A percentile compares a stretch with the other conserved stretches of the same genome.
These are phyloP conservation scores for Leptinotarsa undecemlineata DNA, from an alignment of 1,140 invertebrate genomes.

Conservation along the genomic window DNA sequence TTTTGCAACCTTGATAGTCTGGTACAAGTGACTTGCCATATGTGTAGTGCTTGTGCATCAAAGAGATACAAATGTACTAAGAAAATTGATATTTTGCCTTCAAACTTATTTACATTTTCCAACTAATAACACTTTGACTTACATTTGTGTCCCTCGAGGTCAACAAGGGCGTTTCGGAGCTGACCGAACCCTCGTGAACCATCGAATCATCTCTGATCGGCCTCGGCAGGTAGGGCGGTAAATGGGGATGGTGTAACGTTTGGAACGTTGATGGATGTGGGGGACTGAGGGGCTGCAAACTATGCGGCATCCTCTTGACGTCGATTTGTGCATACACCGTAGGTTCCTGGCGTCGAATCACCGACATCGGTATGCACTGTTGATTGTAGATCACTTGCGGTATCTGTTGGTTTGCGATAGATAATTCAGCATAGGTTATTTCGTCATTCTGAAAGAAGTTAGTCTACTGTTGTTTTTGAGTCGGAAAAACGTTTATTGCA, in stretches of 20 bases:
- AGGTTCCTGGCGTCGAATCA: slow-evolving; percentile 53
- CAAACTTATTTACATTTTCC: no score
- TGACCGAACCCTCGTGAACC: slow-evolving; percentile 48
- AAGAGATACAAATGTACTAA: no score
- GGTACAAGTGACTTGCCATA: no score
- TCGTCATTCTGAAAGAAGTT: slow-evolving; percentile 52
- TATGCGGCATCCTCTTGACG: slow-evolving; percentile 49
- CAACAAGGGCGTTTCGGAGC: slow-evolving; percentile 50
- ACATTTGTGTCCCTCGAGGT: slow-evolving; percentile 49
- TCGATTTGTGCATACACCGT: slow-evolving; percentile 61
- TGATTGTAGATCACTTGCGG: slow-evolving; percentile 54
- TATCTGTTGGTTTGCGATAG: slow-evolving; percentile 55
- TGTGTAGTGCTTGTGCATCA: no score
- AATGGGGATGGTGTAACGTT: slow-evolving; percentile 51
- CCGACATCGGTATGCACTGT: slow-evolving; percentile 52
- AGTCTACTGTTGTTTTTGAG: slow-evolving; percentile 11
- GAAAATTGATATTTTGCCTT: no score
- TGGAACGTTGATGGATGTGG: slow-evolving; percentile 51
- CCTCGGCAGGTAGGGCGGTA: slow-evolving; percentile 50
- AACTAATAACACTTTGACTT: slow-evolving; percentile 34
- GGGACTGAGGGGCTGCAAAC: slow-evolving; percentile 46
- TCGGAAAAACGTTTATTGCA: slow-evolving; percentile 18
- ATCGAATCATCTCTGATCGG: slow-evolving; percentile 49
- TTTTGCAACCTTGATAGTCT: no score
- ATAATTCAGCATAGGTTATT: slow-evolving; percentile 60